A percentile compares a stretch with the other conserved stretches of the same genome.
Conservation (phyloP, 2,797 vertebrate genomes). For the Ibycter americanus region DNA sequence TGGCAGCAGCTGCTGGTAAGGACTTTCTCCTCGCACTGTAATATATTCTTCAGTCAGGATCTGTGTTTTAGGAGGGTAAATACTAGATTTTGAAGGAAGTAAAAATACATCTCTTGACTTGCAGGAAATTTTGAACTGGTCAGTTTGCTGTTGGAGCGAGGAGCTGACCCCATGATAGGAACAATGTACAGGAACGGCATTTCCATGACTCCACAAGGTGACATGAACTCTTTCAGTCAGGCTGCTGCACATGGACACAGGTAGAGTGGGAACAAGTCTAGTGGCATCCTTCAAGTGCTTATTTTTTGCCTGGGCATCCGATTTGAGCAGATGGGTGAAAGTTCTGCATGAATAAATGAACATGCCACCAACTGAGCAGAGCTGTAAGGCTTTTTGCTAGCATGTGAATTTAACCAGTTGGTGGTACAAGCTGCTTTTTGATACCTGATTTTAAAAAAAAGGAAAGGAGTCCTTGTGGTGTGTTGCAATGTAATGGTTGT, state of each 20-base stretch:
- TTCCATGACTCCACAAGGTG: constrained; percentile 92
- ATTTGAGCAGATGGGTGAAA: constrained; percentile 22
- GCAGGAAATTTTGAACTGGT: constrained; percentile 97
- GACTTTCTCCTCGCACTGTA: neutral
- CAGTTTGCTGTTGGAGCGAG: constrained; percentile 93
- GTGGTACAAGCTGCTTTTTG: constrained; percentile 10
- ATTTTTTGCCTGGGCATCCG: neutral
- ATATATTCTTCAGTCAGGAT: neutral
- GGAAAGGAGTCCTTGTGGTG: neutral
- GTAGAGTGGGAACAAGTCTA: constrained; percentile 78
- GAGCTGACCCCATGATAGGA: constrained; percentile 94
- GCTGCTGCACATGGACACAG: constrained; percentile 98
- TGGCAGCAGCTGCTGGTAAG: constrained; percentile 94
- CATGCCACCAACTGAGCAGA: neutral
- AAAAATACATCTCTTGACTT: constrained; percentile 63
- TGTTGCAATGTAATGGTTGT: constrained; percentile 4
- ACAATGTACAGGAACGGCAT: constrained; percentile 97
- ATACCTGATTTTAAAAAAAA: neutral
- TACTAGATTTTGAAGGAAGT: neutral
- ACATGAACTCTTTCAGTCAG: constrained; percentile 98
- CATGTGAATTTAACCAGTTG: constrained; percentile 28
- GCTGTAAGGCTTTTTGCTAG: constrained; percentile 20
- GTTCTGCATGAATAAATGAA: constrained; percentile 26
- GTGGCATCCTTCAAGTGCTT: constrained; percentile 1
- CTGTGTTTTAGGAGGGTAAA: neutral